Conservation (phyloP, 92 coral and sea anemone species). For the Siderastrea radians region DNA sequence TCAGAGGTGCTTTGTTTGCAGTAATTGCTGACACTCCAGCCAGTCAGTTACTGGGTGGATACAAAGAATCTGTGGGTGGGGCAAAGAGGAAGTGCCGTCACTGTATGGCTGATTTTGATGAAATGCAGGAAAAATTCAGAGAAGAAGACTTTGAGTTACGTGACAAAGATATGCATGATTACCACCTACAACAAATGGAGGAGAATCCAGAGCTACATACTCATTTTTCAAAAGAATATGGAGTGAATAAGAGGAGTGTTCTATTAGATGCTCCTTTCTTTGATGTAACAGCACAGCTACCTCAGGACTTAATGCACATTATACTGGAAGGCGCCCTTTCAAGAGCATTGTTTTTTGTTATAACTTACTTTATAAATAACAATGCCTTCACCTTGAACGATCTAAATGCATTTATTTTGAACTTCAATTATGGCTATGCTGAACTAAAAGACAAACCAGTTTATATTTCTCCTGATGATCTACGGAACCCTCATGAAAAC, state of each 20-base stretch:
- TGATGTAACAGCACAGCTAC: not conserved
- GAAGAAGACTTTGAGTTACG: conserved; percentile 52
- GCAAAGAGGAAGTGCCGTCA: conserved; percentile 60
- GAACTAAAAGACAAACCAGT: conserved; percentile 27
- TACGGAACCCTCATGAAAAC: not conserved
- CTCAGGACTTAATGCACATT: conserved; percentile 8
- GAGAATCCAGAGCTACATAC: not conserved
- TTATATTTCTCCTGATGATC: not conserved
- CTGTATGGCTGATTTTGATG: conserved; percentile 47
- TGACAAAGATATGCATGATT: conserved; percentile 15
- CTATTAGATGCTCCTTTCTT: conserved; percentile 43
- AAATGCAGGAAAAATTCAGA: conserved; percentile 28
- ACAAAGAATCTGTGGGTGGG: conserved; percentile 55
- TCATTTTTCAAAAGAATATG: conserved; percentile 45
- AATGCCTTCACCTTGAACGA: not conserved
- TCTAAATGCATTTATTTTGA: not conserved
- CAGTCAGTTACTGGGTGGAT: conserved; percentile 42
- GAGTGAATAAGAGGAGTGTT: conserved; percentile 28
- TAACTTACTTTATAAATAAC: not conserved
- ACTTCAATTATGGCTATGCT: conserved; percentile 11
- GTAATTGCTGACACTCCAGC: conserved; percentile 64
- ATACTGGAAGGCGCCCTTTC: conserved; percentile 17
- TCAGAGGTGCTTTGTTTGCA: conserved; percentile 39
- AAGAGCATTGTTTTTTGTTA: not conserved
- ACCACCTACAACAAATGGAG: conserved; percentile 12